Conservation (phyloP, 2,888 invertebrate species). For the Lasius fuliginosus region DNA sequence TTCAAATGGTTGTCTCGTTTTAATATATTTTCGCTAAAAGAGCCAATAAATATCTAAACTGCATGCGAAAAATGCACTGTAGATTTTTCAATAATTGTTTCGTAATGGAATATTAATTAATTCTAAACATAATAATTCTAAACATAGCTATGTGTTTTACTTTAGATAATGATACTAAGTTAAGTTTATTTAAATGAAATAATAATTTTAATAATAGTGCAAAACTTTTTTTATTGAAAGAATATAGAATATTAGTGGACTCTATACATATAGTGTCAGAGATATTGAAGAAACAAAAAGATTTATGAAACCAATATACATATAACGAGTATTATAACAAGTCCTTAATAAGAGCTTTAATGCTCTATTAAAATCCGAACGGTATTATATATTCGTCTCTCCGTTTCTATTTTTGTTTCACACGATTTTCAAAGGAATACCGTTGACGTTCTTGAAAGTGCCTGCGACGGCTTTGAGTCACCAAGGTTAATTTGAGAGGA, state of each 20-base stretch:
- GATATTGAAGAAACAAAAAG: background rate
- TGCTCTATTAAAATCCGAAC: slow-evolving; percentile 2
- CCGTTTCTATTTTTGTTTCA: slow-evolving; percentile 13
- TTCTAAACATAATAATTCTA: background rate
- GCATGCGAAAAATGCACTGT: background rate
- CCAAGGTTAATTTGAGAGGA: slow-evolving; percentile 59
- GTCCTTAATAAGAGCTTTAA: background rate
- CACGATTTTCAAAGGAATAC: slow-evolving; percentile 10
- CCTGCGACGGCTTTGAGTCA: slow-evolving; percentile 49
- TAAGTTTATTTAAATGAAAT: background rate
- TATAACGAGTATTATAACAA: background rate
- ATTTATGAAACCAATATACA: background rate
- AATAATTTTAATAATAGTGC: background rate
- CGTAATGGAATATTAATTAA: background rate
- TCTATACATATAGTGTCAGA: background rate
- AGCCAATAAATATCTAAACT: background rate
- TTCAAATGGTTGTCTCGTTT: background rate
- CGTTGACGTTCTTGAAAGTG: slow-evolving; percentile 12
- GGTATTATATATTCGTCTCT: background rate
- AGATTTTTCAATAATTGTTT: background rate
- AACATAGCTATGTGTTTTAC: background rate
- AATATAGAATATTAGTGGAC: background rate
- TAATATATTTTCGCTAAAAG: background rate
- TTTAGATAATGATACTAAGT: background rate
- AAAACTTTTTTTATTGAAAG: background rate